Percentiles rank a stretch among this genome's conserved stretches.
phyloP scores from a whole-genome alignment of 1,140 invertebrate genomes.

The Diorhabda carinulata region DNA sequence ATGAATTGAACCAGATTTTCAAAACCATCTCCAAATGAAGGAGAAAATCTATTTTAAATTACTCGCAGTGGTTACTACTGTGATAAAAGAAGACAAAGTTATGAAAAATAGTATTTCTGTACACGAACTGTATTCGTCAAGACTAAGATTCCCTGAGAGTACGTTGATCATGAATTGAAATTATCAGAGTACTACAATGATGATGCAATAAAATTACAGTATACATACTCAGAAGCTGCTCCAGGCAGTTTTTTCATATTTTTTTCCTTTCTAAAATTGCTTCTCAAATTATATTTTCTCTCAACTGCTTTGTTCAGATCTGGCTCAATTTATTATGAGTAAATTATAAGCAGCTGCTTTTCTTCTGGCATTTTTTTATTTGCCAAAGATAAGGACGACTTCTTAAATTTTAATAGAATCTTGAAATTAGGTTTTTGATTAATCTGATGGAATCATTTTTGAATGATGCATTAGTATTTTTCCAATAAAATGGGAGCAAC shows the following conservation, averaged over 20 bases:
- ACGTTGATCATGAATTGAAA: conserved; percentile 38
- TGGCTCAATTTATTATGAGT: conserved; percentile 34
- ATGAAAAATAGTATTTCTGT: too few relatives aligned
- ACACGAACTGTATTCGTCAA: too few relatives aligned
- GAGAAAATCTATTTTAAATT: too few relatives aligned
- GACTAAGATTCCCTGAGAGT: conserved; percentile 18
- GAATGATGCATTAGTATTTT: too few relatives aligned
- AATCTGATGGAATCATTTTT: conserved; percentile 11
- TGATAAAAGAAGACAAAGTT: too few relatives aligned
- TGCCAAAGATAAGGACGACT: too few relatives aligned
- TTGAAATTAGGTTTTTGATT: background rate
- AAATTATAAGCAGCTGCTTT: conserved; percentile 37
- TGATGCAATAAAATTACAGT: conserved; percentile 16
- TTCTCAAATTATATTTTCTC: conserved; percentile 42
- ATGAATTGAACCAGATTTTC: too few relatives aligned
- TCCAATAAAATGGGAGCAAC: conserved; percentile 12
- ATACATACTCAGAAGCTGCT: conserved; percentile 34
- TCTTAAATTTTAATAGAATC: conserved; percentile 40
- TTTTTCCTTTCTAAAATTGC: conserved; percentile 36
- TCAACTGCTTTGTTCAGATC: conserved; percentile 33
- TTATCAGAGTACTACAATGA: conserved; percentile 39
- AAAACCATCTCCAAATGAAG: too few relatives aligned
- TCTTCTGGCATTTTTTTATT: conserved; percentile 40
- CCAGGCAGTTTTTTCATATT: conserved; percentile 36
- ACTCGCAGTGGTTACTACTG: too few relatives aligned